Evolutionary conservation across 2,797 vertebrate genomes (phyloP), one percentile per base, ranked within the genome.

Genomic region (Falco berigora): DNA sequence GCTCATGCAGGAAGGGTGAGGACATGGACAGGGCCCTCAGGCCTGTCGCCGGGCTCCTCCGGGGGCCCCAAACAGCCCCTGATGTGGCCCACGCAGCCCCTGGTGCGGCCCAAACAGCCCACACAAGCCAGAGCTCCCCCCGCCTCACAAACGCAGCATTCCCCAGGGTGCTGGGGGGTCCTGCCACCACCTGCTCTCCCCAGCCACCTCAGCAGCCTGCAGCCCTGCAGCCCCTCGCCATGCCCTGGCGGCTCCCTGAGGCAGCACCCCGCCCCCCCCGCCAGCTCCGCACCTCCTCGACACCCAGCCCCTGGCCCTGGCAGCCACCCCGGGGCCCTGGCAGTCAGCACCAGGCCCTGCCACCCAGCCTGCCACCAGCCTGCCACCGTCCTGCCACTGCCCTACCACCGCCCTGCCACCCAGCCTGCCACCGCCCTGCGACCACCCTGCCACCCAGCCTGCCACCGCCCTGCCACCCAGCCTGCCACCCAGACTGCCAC

Each of bases 1-100:
- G 34, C 24, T 28, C 30, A 30, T 0, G 2, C 9, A 16, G 63
- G 23, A 40, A 36, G 21, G 30, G 8, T 0, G 0, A n/a, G 5
- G 42, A 14, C 4, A 0, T 19, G n/a, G 6, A 12, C n/a, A 52
- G 8, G 47, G 23, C 52, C 36, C 21, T 20, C 62, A 24, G 7
- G 22, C 42, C 24, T 36, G 36, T 28, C 23, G 4, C 47, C 1
- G 3, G 28, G 23, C 32, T 59, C 32, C 67, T 36, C 46, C 40
- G 50, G 12, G 16, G 17, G 38, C 21, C 9, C 7, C 32, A 15
- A 2, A 40, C 25, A 58, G n/a, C 72, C 55, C 49, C 42, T 24
- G n/a, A 7, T 11, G 34, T 13, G 23, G 27, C 9, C 40, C 40
- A 17, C 10, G 4, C 17, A 61, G 38, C 38, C 42, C 42, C 42